Percentiles rank a stretch among this genome's conserved stretches.
Conservation (phyloP, 2,113 vertebrate species). For the Zootoca vivipara region DNA sequence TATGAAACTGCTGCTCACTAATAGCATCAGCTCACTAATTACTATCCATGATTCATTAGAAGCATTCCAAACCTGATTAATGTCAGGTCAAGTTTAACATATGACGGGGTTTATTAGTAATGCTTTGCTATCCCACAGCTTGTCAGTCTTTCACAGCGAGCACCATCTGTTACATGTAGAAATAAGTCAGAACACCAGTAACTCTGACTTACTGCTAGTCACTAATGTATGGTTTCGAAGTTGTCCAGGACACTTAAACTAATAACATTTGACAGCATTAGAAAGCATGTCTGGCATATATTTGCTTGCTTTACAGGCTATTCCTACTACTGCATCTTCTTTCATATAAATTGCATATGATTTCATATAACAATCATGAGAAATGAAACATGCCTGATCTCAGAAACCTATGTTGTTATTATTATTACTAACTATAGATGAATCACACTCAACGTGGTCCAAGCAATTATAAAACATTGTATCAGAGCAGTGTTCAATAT, state of each 20-base stretch:
- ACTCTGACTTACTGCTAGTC: conserved; percentile 42
- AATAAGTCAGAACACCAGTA: conserved; percentile 69
- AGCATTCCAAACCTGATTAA: conserved; percentile 75
- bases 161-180: conserved; percentile 68
- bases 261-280: neutral
- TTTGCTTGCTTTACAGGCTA: neutral
- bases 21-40: conserved; percentile 73
- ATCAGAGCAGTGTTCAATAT: neutral
- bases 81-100: conserved; percentile 76
- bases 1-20: conserved; percentile 63
- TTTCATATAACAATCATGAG: neutral
- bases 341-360: neutral
- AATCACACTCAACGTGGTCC: neutral
- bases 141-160: conserved; percentile 58
- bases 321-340: neutral
- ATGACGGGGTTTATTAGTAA: conserved; percentile 73
- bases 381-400: neutral
- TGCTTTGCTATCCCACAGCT: conserved; percentile 68
- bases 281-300: neutral
- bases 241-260: conserved; percentile 12
- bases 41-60: conserved; percentile 74
- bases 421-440: neutral
- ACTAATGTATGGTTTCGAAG: neutral
- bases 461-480: neutral
- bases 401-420: neutral